Evolutionary conservation across 1,140 invertebrate genomes (phyloP), one percentile per base, ranked within the genome.

Genomic region (Charaxes varanes): DNA sequence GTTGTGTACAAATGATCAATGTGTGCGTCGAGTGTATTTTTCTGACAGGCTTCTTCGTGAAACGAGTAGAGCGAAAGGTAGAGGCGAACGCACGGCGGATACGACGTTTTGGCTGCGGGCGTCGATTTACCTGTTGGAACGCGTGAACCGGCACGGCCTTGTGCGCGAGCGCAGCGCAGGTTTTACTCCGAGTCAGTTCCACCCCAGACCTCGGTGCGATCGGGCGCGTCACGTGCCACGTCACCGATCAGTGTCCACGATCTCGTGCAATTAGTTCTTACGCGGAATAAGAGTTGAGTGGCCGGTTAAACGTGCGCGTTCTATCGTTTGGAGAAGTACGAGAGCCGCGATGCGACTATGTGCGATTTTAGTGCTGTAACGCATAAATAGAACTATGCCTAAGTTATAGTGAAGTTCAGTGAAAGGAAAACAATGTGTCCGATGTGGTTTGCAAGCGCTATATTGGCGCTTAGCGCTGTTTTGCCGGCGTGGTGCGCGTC

Each of bases 81-180:
- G 48, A 53, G 52, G 52, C 34, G 19, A 35, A 46, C 42, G 42
- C 17, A 30, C 18, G 68, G 68, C 59, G 54, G 37, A 67, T 79
- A 76, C 22, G 34, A 53, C 73, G 41, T 79, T 79, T 64, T 55
- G 50, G 38, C 38, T 48, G 41, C 41, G 47, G 31, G 52, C 57
- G 42, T 40, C 34, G 62, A 59, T 65, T 76, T 82, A 83, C 79
- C 79, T 83, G 79, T 80, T 77, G 78, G 76, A 80, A 79, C 78
- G 76, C 74, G 76, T 78, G 76, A 79, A 80, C 73, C 66, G 61
- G 62, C 72, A 65, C 76, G 76, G 78, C 78, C 78, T 83, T 83
- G 78, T 79, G 76, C 78, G 78, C 76, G 69, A 76, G 78, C 76
- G 72, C 72, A 76, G 50, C 61, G 69, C 74, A 79, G 73, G 78